Evolutionary conservation across 2,888 invertebrate genomes (phyloP).

Genomic region (Netelia fuscicornis): DNA sequence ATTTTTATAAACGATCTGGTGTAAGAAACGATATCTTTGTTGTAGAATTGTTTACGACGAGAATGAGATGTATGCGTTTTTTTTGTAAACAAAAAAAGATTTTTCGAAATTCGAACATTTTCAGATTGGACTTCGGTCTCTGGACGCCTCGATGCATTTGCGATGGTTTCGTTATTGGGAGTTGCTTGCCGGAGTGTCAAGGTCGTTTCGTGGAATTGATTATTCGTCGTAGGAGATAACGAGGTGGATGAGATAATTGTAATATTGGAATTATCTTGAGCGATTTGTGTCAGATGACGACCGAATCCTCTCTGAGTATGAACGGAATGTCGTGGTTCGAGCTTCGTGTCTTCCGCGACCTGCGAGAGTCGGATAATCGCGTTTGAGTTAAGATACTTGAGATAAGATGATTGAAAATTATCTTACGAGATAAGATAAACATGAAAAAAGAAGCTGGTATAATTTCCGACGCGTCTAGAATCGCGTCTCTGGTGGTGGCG

Average conservation of each 20-base stretch:
- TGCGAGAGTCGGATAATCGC: not conserved
- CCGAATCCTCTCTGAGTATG: constrained; percentile 36
- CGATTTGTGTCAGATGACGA: constrained; percentile 46
- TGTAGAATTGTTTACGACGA: not conserved
- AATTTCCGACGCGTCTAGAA: no score
- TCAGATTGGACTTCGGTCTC: not conserved
- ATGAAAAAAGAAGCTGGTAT: no score
- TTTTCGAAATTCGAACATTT: constrained; percentile 9
- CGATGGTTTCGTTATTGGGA: not conserved
- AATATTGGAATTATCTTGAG: constrained; percentile 15
- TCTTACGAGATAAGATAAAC: not conserved
- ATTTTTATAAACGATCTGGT: not conserved
- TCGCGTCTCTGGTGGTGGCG: not conserved
- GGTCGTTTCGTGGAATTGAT: constrained; percentile 28
- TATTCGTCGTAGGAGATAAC: constrained; percentile 10
- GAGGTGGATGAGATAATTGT: constrained; percentile 30
- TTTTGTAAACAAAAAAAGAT: not conserved
- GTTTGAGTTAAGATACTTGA: not conserved
- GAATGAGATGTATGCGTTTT: not conserved
- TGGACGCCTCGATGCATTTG: not conserved
- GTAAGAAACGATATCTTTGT: not conserved
- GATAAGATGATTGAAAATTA: not conserved
- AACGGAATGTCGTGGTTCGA: constrained; percentile 5
- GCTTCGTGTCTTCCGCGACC: constrained; percentile 23
- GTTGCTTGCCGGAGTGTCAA: not conserved